Base-by-base conservation (phyloP, 2,888 invertebrate species). In the Psylliodes chrysocephalus region DNA sequence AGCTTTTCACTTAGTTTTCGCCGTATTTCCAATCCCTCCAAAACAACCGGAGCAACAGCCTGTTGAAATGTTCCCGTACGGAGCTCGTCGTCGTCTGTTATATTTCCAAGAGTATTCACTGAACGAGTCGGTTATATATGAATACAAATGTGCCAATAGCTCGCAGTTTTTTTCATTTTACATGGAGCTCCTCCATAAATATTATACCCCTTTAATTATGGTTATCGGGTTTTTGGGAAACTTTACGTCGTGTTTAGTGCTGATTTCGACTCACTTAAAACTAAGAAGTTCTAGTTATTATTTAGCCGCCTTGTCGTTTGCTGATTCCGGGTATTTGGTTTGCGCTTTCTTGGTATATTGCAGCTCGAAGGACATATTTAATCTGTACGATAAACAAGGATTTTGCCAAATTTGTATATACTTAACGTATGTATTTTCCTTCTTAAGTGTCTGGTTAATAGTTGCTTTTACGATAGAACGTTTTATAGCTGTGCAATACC, bases 381-480 rank as follows among this genome's bases (percentile, higher is more conserved):
- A 82, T 35, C 78, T 86, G 8, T 87, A 84, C 76, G 85, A 86
- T 75, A 81, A 79, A 40, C 81, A 85, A 17, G 87, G 87, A 8
- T 86, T 86, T 82, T 90, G 90, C 76, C 79, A 82, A 61, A 60
- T 76, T 17, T 77, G 78, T 33, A 74, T 79, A 7, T 82, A 81
- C 66, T 47, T 80, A 0, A 78, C 80, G 49, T 77, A 80, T 38
- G 79, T 80, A 2, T 87, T 86, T 82, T 87, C 88, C 67, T 89
- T 88, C 54, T 77, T 90, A 8, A 89, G 89, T 72, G 89, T 89
- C 1, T 90, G 90, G 89, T 79, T 90, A 28, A 88, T 89, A 33
- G 90, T 90, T 3, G 89, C 89, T 0, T 90, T 90, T 76, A 90
- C 90, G 0, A 86, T 89, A 1, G 90, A 90, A 75, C 81, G 90